These are phyloP conservation scores for Drosophila colorata DNA, from an alignment of 2,888 invertebrate species.

Conservation along the genomic window DNA sequence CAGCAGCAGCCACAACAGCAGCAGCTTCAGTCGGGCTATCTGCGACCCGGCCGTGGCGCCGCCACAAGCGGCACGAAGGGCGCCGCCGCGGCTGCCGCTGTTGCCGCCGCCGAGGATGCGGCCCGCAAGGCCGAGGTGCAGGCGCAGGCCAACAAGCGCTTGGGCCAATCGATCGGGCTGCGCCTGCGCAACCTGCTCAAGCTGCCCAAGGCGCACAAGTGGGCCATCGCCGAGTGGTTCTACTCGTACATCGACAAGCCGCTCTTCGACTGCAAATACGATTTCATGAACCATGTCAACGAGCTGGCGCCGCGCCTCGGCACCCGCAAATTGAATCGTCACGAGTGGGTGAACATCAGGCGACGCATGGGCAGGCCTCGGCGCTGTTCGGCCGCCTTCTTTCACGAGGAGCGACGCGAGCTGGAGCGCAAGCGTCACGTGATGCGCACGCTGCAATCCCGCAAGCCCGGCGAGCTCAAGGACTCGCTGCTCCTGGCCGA, in stretches of 20 bases:
- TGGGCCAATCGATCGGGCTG: conserved; percentile 95
- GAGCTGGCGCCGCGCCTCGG: conserved; percentile 97
- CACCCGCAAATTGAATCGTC: conserved; percentile 92
- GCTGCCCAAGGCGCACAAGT: conserved; percentile 98
- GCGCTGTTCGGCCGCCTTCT: conserved; percentile 97
- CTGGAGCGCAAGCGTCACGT: conserved; percentile 95
- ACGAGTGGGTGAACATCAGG: conserved; percentile 98
- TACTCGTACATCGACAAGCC: conserved; percentile 99
- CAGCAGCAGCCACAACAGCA: conserved; percentile 6
- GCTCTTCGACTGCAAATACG: conserved; percentile 96
- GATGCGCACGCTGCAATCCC: conserved; percentile 96
- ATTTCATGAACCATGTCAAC: conserved; percentile 88
- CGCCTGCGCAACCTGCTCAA: conserved; percentile 96
- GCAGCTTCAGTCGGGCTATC: not conserved
- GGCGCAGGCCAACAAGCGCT: conserved; percentile 91
- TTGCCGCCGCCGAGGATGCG: conserved; percentile 43
- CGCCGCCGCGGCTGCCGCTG: conserved; percentile 33
- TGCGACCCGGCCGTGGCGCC: conserved; percentile 13
- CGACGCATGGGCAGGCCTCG: conserved; percentile 99
- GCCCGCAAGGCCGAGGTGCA: conserved; percentile 85
- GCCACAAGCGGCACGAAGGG: conserved; percentile 13
- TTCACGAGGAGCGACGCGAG: conserved; percentile 96
- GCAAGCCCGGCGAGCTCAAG: conserved; percentile 91
- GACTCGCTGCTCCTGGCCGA: conserved; percentile 92
- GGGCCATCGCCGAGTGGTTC: conserved; percentile 99